Conservation (phyloP, 1,140 invertebrate species). For the Heterodera schachtii region DNA sequence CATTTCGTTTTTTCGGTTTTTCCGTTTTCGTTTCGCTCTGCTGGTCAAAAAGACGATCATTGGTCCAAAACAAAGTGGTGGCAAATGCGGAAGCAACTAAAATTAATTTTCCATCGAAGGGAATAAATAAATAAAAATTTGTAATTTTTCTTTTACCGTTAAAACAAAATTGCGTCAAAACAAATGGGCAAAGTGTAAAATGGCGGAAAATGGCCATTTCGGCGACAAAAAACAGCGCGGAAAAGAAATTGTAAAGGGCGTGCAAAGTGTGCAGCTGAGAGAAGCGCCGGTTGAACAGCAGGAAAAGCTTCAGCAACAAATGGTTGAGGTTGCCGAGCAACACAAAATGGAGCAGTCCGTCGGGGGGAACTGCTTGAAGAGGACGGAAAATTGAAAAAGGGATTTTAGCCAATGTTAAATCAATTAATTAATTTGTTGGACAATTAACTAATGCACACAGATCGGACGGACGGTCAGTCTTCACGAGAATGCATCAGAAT, state of each 20-base stretch:
- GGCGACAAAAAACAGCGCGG: background rate
- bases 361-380: background rate
- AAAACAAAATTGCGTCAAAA: background rate
- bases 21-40: background rate
- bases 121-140: background rate
- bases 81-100: background rate
- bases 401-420: too few species aligned
- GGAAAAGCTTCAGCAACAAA: background rate
- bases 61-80: background rate
- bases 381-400: too few species aligned
- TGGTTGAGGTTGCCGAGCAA: background rate
- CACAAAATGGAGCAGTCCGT: background rate
- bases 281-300: background rate
- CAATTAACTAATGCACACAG: too few species aligned
- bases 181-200: background rate
- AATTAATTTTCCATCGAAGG: background rate
- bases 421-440: too few species aligned
- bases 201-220: background rate
- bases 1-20: background rate
- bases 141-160: background rate
- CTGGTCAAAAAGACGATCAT: background rate
- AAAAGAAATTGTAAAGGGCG: background rate
- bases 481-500: too few species aligned
- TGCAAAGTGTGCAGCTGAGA: background rate
- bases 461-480: too few species aligned